Base-by-base conservation (phyloP, 2,888 invertebrate genomes). In the Limulus polyphemus region DNA sequence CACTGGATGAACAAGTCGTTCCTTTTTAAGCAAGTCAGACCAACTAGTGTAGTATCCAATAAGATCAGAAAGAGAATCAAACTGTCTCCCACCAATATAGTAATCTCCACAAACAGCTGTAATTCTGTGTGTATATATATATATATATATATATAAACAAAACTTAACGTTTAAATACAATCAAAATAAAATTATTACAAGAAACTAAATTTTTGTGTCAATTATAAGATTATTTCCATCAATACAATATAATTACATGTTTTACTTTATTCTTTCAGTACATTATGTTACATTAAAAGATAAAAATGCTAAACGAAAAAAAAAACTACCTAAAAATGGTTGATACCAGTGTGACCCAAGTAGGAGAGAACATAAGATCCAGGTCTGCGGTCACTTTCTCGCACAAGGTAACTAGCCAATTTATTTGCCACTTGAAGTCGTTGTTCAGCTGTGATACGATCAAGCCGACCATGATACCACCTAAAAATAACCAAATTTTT, bases 21-120 rank as follows among this genome's bases (percentile, higher is more conserved):
- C 95, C 70, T 90, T 84, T 76, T 95, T 95, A 70, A 97, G 78
- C 62, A 97, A 80, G 80, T 95, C 97, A 59, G 94, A 94, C 75
- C 89, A 91, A 75, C 88, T 88, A 60, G 94, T 94, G 76, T 97
- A 97, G 80, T 95, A 97, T 12, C 93, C 94, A 58, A 97, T 91
- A 66, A 97, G 80, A 78, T 95, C 93, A 56, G 90, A 88, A 69
- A 97, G 80, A 14, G 93, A 94, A 75, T 93, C 92, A 78, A 97
- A 97, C 79, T 95, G 93, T 57, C 95, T 84, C 57, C 97, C 97
- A 48, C 94, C 83, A 68, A 97, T 97, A 77, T 97, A 97, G 77
- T 93, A 97, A 78, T 95, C 95, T 65, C 97, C 97, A 76, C 95
- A 97, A 60, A 97, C 93, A 11, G 95, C 94, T 60, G 95, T 94